Percentiles rank a stretch among this genome's conserved stretches.
phyloP scores from a whole-genome alignment of 2,797 vertebrate genomes.

The Psittacula derbiana region DNA sequence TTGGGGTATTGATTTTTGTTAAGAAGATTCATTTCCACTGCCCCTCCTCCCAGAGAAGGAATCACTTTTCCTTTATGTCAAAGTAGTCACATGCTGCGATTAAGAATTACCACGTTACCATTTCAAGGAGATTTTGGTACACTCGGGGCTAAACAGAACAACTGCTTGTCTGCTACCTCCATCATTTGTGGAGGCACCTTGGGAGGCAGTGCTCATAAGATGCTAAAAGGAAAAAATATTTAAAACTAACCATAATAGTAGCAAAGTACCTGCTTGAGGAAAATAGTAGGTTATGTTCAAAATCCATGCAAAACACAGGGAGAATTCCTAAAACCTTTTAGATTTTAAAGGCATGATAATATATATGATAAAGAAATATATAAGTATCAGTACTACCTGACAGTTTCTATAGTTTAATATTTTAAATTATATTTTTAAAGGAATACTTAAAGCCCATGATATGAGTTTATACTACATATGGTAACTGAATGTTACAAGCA shows the following conservation, averaged over 20 bases:
- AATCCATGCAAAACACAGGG: not conserved
- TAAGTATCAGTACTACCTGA: not conserved
- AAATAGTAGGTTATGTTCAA: not conserved
- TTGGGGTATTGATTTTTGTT: conserved; percentile 73
- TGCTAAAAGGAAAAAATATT: not conserved
- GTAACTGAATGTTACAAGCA: not conserved
- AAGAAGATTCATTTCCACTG: conserved; percentile 60
- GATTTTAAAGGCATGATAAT: not conserved
- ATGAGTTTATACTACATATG: not conserved
- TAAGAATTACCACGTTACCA: not conserved
- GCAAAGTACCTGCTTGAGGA: not conserved
- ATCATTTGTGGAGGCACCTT: not conserved
- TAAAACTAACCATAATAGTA: not conserved
- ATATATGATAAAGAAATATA: not conserved
- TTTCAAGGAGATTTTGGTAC: conserved; percentile 27
- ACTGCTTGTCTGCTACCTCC: not conserved
- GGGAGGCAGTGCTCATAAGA: not conserved
- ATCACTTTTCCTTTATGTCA: conserved; percentile 14
- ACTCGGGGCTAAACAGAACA: not conserved
- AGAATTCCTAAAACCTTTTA: not conserved
- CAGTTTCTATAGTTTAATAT: not conserved
- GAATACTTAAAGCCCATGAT: not conserved
- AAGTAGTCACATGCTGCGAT: not conserved
- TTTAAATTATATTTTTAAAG: not conserved
- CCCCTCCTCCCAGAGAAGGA: conserved; percentile 51